phyloP scores from a whole-genome alignment of 1,140 invertebrate genomes.

The Drosophila lacteicornis region DNA sequence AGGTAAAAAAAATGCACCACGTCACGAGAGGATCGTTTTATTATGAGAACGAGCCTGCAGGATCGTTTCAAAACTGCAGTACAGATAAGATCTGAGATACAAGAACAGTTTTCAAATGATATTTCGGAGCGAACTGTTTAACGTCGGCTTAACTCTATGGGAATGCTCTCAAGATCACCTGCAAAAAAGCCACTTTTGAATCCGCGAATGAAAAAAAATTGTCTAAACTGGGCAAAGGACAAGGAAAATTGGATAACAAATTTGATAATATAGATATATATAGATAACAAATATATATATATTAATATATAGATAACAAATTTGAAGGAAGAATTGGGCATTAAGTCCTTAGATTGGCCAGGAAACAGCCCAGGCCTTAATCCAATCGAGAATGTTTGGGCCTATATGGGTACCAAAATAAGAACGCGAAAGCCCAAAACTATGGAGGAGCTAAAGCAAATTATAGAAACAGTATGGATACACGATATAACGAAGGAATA shows the following conservation, averaged over 20 bases:
- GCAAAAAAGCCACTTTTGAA: constrained; percentile 5
- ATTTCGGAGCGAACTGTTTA: background rate
- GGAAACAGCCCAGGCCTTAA: no score
- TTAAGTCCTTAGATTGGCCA: no score
- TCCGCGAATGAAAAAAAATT: background rate
- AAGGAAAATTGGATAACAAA: background rate
- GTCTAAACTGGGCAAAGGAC: constrained; percentile 3
- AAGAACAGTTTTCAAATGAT: background rate
- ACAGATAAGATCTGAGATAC: background rate
- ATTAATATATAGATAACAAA: no score
- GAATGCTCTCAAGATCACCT: background rate
- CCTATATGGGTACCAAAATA: no score
- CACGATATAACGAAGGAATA: no score
- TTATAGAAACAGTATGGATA: no score
- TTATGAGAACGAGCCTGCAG: background rate
- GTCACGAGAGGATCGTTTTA: background rate
- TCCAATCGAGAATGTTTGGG: no score
- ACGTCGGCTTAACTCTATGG: background rate
- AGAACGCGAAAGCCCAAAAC: no score
- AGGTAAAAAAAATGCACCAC: constrained; percentile 13
- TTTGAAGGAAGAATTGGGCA: background rate
- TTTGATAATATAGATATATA: no score
- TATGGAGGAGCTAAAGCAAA: no score
- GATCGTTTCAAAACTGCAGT: background rate
- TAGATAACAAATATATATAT: no score